Percentiles rank a stretch among this genome's conserved stretches.
phyloP scores from a whole-genome alignment of 2,797 vertebrate genomes.

The Hippocampus kuda region DNA sequence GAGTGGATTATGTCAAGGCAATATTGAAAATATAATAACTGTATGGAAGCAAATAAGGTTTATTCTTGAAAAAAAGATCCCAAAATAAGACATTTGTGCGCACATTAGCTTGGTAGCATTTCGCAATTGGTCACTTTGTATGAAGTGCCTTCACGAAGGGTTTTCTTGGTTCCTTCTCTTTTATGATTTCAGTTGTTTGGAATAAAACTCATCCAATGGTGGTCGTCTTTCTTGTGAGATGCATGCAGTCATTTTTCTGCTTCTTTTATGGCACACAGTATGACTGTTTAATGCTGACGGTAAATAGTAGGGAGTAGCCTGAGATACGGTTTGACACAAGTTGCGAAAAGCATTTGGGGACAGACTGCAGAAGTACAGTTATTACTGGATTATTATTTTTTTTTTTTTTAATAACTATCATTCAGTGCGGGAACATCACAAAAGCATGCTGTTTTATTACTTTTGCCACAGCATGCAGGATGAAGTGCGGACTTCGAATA shows the following conservation, averaged over 20 bases:
- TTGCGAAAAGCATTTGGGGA: conserved; percentile 42
- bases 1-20: conserved; percentile 49
- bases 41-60: conserved; percentile 23
- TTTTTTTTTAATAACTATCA: conserved; percentile 30
- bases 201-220: conserved; percentile 61
- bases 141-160: conserved; percentile 67
- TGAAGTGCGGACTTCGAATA: conserved; percentile 13
- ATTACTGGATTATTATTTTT: conserved; percentile 14
- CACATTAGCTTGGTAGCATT: conserved; percentile 48
- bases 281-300: conserved; percentile 1
- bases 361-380: conserved; percentile 18
- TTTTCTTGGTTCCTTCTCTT: conserved; percentile 46
- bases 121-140: conserved; percentile 61
- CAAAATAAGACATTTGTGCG: conserved; percentile 16
- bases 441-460: conserved; percentile 33
- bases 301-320: conserved; percentile 35
- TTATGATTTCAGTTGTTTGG: conserved; percentile 60
- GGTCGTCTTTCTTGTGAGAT: not conserved
- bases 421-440: conserved; percentile 40
- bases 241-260: conserved; percentile 26
- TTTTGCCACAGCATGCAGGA: conserved; percentile 60
- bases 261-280: conserved; percentile 14
- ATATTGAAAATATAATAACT: conserved; percentile 33
- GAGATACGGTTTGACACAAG: conserved; percentile 30
- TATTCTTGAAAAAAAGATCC: conserved; percentile 34